Base-by-base conservation (phyloP, 64 coral and sea anemone species). In the Orbicella faveolata region DNA sequence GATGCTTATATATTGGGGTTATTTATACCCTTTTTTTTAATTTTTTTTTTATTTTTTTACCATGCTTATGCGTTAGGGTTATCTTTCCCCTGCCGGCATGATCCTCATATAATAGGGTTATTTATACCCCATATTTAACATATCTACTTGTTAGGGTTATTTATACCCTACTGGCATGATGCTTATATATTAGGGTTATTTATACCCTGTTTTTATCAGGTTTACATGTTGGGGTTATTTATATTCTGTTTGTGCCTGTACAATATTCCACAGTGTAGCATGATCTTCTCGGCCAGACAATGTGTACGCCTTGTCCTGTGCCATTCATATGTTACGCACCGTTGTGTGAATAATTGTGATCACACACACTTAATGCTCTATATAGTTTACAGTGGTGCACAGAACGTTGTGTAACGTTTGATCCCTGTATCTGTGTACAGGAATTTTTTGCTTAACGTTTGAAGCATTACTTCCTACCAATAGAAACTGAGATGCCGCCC, bases 271-370 rank as follows among this genome's bases (percentile, higher is more conserved):
- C 74, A 36, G 74, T 76, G 37, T 76, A 76, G 35, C 74, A 76
- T 76, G 74, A 76, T 76, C 74, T 76, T 51, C 14, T 51, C 16
- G 16, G 74, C 74, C 74, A 76, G 74, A 37, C 74, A 76, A 76
- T 51, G 16, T 51, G 25, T 74, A 74, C 72, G 17, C 35, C 35
- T 39, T 41, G 74, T 76, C 74, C 17, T 76, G 36, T 76, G 74
- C 74, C 74, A 76, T 76, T 76, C 74, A 19, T 41, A 37, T 76
- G 74, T 44, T 76, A 76, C 1, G 74, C 74, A 76, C 74, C 74
- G 37, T 76, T 76, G 74, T 76, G 74, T 76, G 74, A 76, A 76
- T 76, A 76, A 76, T 76, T 76, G 74, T 76, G 37, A 76, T 41
- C 74, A 76, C 74, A 76, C 18, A 76, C 74, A 39, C 44, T 41